Base-by-base conservation (phyloP, 1,140 invertebrate species). In the Drosophila baimaii region DNA sequence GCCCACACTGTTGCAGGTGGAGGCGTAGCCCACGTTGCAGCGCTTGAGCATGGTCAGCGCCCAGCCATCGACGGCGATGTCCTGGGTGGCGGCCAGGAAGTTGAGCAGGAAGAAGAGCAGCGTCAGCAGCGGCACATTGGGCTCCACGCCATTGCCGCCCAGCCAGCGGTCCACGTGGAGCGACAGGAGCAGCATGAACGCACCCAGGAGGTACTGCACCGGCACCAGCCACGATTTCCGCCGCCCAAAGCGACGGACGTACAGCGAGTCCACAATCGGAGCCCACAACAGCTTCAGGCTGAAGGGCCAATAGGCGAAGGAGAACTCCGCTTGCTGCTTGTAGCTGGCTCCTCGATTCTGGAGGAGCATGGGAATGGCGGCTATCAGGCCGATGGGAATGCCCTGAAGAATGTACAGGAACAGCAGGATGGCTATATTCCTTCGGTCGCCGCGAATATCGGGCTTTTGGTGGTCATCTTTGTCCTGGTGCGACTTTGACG, bases 21-120 rank as follows among this genome's bases (percentile, higher is more conserved):
- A 99, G 9, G 99, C 99, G 93, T 99, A 98, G n/a, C 97, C 98
- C 33, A 99, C 98, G 93, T 99, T 99, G 91, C 94, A 95, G 95
- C 97, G 96, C 92, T 98, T 97, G 4, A 99, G 93, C 97, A 99
- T 99, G 4, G 99, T 99, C 1, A 99, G 93, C 2, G 99, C 99
- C 99, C 99, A 99, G 4, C 99, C 99, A 94, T 99, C 99, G 2
- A 99, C 98, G 58, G 98, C 98, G 91, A 99, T 99, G 93, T 99
- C 99, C 93, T 99, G 99, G 23, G 98, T 99, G 2, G 99, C 98
- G 13, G 98, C 98, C 54, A 99, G 93, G 83, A 99, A 99, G 88
- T 99, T 99, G 1, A 99, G 93, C 55, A 94, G 93, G 90, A 99
- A 97, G 93, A 99, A 99, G 51, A 98, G 93, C 21, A 94, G 79